Evolutionary conservation across 2,797 vertebrate species (phyloP), one percentile per base, ranked within the genome.

Genomic region (Menidia menidia): DNA sequence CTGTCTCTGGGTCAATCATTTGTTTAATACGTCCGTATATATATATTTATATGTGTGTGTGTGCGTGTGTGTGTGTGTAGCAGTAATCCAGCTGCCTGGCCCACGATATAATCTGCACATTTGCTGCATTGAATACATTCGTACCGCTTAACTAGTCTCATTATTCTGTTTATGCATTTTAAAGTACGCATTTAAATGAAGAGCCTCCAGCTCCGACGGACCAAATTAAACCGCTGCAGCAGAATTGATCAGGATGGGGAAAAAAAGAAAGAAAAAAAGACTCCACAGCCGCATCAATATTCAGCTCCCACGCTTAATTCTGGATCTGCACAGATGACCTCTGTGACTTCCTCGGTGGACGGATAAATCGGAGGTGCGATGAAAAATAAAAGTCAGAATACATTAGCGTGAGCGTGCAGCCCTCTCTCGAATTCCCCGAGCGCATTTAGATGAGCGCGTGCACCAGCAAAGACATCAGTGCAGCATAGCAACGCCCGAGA

Each of bases 181-280:
- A 66, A 75, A 81, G 69, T 44, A 80, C 44, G 16, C 72, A 81
- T 86, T 66, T 83, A 56, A 87, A 83, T 73, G 1, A 77, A 42
- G 44, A 64, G 71, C 80, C 80, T 67, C 57, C 64, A 78, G 77
- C 73, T 61, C 44, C 41, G 48, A 2, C 44, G 0, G 32, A 78
- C 60, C 33, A 63, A 61, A 62, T 64, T 25, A 78, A 73, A 64
- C 25, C 45, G 8, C 48, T 39, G 71, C 65, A 61, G 64, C 62
- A 53, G 65, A 86, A 68, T 33, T 70, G 66, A 83, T 83, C 42
- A 57, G 0, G 2, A 33, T 50, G 33, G 44, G 35, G 25, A 19
- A 31, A 41, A 58, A 60, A 33, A 43, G 58, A 57, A 51, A 58
- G 58, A 33, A 43, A 58, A 57, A 51, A 70, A 51, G 45, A 30